These are phyloP conservation scores for Epicauta chinensis DNA, from an alignment of 1,140 invertebrate species.

Conservation along the genomic window DNA sequence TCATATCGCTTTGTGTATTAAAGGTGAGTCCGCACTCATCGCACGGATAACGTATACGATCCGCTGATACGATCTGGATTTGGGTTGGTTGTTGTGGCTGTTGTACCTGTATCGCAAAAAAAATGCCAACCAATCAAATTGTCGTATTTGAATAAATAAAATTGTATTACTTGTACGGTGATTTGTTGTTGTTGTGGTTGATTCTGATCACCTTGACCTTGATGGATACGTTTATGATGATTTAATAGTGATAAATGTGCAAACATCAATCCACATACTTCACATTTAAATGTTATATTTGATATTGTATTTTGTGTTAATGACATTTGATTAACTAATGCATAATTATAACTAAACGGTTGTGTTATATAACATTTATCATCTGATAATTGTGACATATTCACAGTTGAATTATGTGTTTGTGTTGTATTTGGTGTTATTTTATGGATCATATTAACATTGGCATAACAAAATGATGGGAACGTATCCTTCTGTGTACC, in stretches of 20 bases:
- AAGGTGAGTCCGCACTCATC: slow-evolving; percentile 54
- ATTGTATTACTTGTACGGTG: slow-evolving; percentile 43
- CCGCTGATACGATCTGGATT: slow-evolving; percentile 56
- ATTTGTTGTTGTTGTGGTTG: slow-evolving; percentile 50
- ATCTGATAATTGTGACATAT: slow-evolving; percentile 55
- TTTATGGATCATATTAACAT: slow-evolving; percentile 61
- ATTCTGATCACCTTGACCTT: slow-evolving; percentile 46
- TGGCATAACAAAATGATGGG: slow-evolving; percentile 60
- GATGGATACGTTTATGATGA: slow-evolving; percentile 75
- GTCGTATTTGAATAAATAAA: background rate
- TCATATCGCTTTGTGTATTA: slow-evolving; percentile 49
- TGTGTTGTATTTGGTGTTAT: slow-evolving; percentile 46
- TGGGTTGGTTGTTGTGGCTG: slow-evolving; percentile 41
- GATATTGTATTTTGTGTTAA: slow-evolving; percentile 62
- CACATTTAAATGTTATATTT: slow-evolving; percentile 78
- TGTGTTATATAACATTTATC: slow-evolving; percentile 66
- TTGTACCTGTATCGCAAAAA: too few relatives aligned
- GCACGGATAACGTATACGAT: slow-evolving; percentile 52
- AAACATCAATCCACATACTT: slow-evolving; percentile 77
- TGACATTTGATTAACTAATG: slow-evolving; percentile 53
- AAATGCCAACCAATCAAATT: too few relatives aligned
- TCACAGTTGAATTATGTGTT: slow-evolving; percentile 49
- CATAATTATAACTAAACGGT: slow-evolving; percentile 63
- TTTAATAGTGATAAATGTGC: slow-evolving; percentile 69
- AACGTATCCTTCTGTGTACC: slow-evolving; percentile 46